phyloP scores from a whole-genome alignment of 2,888 invertebrate species.

The Acleris literana region DNA sequence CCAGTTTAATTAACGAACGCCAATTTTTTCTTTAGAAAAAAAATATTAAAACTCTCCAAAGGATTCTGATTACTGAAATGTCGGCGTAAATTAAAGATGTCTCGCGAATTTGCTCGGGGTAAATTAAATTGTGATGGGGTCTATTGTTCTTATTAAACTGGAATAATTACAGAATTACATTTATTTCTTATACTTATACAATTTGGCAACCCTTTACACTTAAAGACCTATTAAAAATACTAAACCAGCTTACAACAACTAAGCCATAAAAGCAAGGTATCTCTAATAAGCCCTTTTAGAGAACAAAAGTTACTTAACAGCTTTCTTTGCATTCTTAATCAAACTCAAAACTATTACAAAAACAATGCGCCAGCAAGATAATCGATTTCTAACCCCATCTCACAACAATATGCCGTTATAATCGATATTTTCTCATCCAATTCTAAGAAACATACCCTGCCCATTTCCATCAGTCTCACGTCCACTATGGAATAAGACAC shows the following conservation, averaged over 20 bases:
- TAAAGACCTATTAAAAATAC: background rate
- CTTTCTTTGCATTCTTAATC: too few species aligned
- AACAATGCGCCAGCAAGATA: too few species aligned
- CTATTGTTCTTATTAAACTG: constrained; percentile 35
- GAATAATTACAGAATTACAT: constrained; percentile 36
- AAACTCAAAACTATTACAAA: too few species aligned
- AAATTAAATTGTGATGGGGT: constrained; percentile 32
- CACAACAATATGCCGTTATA: too few species aligned
- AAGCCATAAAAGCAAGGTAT: too few species aligned
- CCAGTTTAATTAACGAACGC: constrained; percentile 78
- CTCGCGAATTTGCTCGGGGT: constrained; percentile 35
- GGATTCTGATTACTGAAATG: constrained; percentile 68
- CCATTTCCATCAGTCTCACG: constrained; percentile 20
- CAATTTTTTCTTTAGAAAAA: constrained; percentile 69
- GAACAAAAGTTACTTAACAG: too few species aligned
- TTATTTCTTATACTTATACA: constrained; percentile 1
- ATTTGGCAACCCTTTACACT: background rate
- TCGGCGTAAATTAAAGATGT: constrained; percentile 37
- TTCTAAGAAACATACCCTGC: background rate
- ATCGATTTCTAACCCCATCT: too few species aligned
- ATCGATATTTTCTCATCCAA: too few species aligned
- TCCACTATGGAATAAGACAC: constrained; percentile 25
- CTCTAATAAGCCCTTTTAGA: too few species aligned
- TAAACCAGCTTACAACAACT: too few species aligned
- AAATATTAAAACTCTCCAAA: constrained; percentile 68